These are phyloP conservation scores for Macrobrachium nipponense DNA, from an alignment of 1,140 invertebrate genomes.

Conservation along the genomic window DNA sequence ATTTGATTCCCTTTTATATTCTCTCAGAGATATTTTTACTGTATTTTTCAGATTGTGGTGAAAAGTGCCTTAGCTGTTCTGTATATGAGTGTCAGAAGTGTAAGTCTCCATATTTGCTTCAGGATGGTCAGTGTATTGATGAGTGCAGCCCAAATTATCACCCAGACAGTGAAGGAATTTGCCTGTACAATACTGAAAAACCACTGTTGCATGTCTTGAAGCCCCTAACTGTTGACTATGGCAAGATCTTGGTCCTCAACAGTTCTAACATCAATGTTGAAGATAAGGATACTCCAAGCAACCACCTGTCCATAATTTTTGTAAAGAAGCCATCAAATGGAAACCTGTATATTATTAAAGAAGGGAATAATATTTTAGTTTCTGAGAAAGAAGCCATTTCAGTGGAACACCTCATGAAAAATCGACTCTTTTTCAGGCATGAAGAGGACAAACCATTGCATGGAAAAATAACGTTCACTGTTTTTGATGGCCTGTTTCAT, in stretches of 20 bases:
- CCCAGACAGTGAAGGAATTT: conserved; percentile 41
- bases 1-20: too few relatives aligned
- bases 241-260: conserved; percentile 45
- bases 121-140: conserved; percentile 59
- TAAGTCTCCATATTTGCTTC: conserved; percentile 36
- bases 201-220: conserved; percentile 40
- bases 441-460: conserved; percentile 44
- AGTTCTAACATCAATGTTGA: conserved; percentile 50
- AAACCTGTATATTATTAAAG: conserved; percentile 25
- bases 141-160: conserved; percentile 52
- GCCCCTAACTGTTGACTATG: conserved; percentile 52
- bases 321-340: conserved; percentile 59
- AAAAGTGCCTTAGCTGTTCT: conserved; percentile 52
- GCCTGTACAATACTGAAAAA: conserved; percentile 48
- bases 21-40: conserved; percentile 7
- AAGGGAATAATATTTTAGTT: conserved; percentile 28
- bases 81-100: conserved; percentile 58
- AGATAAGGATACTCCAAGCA: conserved; percentile 53
- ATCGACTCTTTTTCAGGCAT: conserved; percentile 52
- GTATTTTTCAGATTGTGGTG: conserved; percentile 57
- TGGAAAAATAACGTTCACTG: conserved; percentile 53
- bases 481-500: conserved; percentile 52
- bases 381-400: conserved; percentile 35
- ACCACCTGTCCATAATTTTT: conserved; percentile 41
- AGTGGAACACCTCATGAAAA: conserved; percentile 46